These are phyloP conservation scores for Oreotragus oreotragus DNA, from an alignment of 2,113 vertebrate species.

Conservation along the genomic window DNA sequence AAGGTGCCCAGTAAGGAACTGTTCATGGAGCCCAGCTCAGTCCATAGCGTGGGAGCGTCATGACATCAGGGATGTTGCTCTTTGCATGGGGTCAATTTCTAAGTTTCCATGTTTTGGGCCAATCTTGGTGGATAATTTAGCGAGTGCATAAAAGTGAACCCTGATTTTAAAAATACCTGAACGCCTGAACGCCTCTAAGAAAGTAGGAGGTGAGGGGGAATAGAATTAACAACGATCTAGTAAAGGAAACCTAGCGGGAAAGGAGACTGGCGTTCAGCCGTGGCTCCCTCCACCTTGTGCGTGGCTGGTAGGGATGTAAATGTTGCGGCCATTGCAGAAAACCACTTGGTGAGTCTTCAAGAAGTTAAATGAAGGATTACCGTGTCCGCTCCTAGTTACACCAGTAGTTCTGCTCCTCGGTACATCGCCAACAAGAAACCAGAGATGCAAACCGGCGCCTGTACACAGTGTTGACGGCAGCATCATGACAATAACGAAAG, in stretches of 20 bases:
- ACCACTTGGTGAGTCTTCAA: background rate
- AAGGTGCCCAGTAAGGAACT: background rate
- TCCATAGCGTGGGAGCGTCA: accelerated
- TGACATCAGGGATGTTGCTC: accelerated
- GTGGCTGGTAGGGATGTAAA: background rate
- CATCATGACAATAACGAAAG: background rate
- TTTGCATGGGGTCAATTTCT: background rate
- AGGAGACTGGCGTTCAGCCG: background rate
- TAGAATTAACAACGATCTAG: background rate
- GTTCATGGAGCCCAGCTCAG: background rate
- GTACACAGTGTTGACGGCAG: background rate
- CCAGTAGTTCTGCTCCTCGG: background rate
- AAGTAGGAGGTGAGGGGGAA: background rate
- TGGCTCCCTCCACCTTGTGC: background rate
- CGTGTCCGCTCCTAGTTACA: background rate
- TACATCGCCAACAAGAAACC: background rate
- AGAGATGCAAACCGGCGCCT: background rate
- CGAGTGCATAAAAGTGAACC: background rate
- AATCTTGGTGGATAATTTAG: background rate
- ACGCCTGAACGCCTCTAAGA: background rate
- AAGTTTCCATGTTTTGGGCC: background rate
- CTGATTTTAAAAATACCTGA: background rate
- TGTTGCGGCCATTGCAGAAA: background rate
- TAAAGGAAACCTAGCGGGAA: background rate
- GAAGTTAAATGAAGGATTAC: background rate